Evolutionary conservation across 2,113 vertebrate species (phyloP).

Genomic region (Naja naja): DNA sequence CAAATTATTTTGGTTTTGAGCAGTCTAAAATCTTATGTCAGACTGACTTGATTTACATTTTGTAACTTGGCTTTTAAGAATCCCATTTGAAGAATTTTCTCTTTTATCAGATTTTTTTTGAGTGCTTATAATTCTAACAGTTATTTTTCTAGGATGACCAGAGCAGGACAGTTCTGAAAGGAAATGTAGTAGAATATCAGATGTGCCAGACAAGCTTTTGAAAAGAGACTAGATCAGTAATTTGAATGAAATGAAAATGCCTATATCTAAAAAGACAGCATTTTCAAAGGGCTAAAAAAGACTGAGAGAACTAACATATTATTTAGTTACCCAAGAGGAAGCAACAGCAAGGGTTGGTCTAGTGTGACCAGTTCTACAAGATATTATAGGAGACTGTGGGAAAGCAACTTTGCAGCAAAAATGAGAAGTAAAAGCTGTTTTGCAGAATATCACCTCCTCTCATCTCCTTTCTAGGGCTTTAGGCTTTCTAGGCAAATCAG

Average conservation of each 20-base stretch:
- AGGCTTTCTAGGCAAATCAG: neutral
- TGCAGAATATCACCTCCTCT: neutral
- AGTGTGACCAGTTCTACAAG: neutral
- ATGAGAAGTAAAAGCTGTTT: neutral
- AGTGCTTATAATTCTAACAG: neutral
- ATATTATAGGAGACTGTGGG: neutral
- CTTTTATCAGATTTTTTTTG: neutral
- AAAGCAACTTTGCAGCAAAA: neutral
- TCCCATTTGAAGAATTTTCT: neutral
- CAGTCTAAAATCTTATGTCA: neutral
- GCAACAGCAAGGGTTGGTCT: neutral
- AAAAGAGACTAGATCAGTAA: neutral
- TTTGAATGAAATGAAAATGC: neutral
- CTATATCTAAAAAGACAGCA: neutral
- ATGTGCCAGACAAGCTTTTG: neutral
- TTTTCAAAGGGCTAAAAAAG: neutral
- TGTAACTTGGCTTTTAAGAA: neutral
- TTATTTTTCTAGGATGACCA: neutral
- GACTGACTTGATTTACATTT: neutral
- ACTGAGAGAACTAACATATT: neutral
- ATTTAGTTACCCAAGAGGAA: neutral
- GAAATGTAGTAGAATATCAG: neutral
- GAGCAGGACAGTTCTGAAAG: neutral
- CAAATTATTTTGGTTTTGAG: neutral
- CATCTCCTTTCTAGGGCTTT: neutral